Evolutionary conservation across 2,113 vertebrate species (phyloP).

Genomic region (Cichladusa arquata): DNA sequence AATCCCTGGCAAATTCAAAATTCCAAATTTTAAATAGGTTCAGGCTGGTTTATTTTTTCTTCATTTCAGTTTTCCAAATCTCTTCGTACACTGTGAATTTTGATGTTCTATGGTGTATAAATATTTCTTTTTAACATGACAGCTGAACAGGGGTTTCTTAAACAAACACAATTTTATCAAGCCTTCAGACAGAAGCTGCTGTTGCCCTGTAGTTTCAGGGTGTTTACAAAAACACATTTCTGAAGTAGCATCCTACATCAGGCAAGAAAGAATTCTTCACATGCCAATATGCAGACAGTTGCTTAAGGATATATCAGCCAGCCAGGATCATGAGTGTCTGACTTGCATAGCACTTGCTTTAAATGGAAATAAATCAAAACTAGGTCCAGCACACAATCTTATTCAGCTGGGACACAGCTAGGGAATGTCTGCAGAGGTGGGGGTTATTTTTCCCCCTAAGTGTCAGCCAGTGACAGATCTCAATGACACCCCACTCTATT

Average conservation of each 20-base stretch:
- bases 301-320: conserved; percentile 49
- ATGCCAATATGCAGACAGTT: conserved; percentile 12
- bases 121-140: background rate
- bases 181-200: background rate
- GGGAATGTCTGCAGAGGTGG: background rate
- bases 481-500: conserved; percentile 44
- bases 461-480: conserved; percentile 46
- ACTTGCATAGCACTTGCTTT: conserved; percentile 20
- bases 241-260: background rate
- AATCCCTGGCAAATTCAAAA: background rate
- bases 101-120: background rate
- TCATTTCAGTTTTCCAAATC: background rate
- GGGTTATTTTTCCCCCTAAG: background rate
- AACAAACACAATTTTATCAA: background rate
- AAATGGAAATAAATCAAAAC: conserved; percentile 40
- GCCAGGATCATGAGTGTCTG: background rate
- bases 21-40: background rate
- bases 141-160: background rate
- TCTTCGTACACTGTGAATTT: background rate
- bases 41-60: background rate
- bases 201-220: background rate
- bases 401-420: background rate
- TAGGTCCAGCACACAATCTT: background rate
- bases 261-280: background rate
- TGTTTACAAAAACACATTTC: conserved; percentile 12